Base-by-base conservation (phyloP, 30 jellyfish, hydroid and myxozoan species). In the Pelagia noctiluca region DNA sequence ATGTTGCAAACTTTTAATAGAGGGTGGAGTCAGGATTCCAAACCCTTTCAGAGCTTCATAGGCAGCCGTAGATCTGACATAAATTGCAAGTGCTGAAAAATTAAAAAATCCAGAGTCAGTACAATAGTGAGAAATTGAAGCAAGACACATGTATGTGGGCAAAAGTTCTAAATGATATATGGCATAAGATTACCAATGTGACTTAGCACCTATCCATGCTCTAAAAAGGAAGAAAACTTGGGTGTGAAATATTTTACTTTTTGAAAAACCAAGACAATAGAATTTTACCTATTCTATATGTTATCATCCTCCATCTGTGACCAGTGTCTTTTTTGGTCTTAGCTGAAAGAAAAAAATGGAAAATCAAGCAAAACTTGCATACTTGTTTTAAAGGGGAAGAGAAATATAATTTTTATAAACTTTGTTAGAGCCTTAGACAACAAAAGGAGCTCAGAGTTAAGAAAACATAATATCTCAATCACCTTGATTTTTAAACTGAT, bases 51-150 rank as follows among this genome's bases (percentile, higher is more conserved):
- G 28, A 46, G 86, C 86, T 23, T 37, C 35, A 69, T 30, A 71
- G 66, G 83, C 83, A 37, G 83, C 83, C 19, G 83, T 66, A 25
- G 83, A 71, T 0, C 72, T 42, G 24, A 71, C 46, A 50, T 71
- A 71, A 32, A 71, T 71, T 48, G 72, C 75, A 74, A 74, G 86
- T 3, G 86, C 86, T 74, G 76, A 1, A 74, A 74, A 48, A 2
- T 29, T 38, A 68, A 68, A 32, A 35, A 63, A 35, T 21, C 31
- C 35, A 35, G 46, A n/a, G 35, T 3, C 31, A 63, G 57, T 16
- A 42, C 57, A 42, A 8, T 42, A 63, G 35, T 31, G 31, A 24
- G 2, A 21, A 63, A 63, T 24, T 63, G 75, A 63, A 35, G 31
- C 75, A n/a, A 63, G 35, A 63, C 23, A 63, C 31, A 63, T 4